A percentile compares a stretch with the other conserved stretches of the same genome.
These are phyloP conservation scores for Sebastes fasciatus DNA, from an alignment of 2,113 vertebrate genomes.

Conservation along the genomic window DNA sequence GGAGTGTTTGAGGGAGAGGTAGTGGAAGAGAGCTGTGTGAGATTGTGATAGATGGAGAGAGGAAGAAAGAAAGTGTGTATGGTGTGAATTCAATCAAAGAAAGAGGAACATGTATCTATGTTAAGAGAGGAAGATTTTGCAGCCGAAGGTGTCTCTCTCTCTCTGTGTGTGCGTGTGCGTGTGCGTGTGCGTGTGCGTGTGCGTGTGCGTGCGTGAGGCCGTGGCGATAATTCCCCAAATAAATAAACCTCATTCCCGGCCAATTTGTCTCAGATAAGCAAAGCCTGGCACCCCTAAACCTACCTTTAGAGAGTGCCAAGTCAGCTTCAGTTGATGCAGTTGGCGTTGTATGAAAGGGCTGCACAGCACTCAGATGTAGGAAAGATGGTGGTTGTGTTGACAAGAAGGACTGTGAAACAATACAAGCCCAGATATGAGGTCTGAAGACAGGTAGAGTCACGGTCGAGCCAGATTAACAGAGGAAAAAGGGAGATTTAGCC, in stretches of 20 bases:
- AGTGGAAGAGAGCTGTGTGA: constrained; percentile 12
- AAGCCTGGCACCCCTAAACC: constrained; percentile 50
- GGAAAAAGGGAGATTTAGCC: not conserved
- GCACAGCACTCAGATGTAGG: not conserved
- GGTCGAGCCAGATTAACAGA: not conserved
- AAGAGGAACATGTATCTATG: not conserved
- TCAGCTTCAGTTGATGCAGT: constrained; percentile 50
- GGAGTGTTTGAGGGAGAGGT: not conserved
- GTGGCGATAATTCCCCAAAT: constrained; percentile 59
- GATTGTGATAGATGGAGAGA: constrained; percentile 49
- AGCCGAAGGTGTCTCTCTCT: not conserved
- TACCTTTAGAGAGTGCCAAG: constrained; percentile 46
- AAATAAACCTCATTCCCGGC: constrained; percentile 67
- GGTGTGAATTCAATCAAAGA: constrained; percentile 12
- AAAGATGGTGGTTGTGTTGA: constrained; percentile 12
- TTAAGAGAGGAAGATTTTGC: not conserved
- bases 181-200: not conserved
- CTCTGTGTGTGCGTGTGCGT: not conserved
- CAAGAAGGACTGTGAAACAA: constrained; percentile 12
- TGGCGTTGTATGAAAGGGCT: constrained; percentile 40
- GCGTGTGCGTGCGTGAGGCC: not conserved
- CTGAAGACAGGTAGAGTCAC: constrained; percentile 6
- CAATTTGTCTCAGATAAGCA: constrained; percentile 75
- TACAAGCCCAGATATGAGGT: constrained; percentile 9
- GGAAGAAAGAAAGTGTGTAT: constrained; percentile 5